A percentile compares a stretch with the other conserved stretches of the same genome.
These are phyloP conservation scores for Hybognathus amarus DNA, from an alignment of 2,797 vertebrate genomes.

Conservation along the genomic window DNA sequence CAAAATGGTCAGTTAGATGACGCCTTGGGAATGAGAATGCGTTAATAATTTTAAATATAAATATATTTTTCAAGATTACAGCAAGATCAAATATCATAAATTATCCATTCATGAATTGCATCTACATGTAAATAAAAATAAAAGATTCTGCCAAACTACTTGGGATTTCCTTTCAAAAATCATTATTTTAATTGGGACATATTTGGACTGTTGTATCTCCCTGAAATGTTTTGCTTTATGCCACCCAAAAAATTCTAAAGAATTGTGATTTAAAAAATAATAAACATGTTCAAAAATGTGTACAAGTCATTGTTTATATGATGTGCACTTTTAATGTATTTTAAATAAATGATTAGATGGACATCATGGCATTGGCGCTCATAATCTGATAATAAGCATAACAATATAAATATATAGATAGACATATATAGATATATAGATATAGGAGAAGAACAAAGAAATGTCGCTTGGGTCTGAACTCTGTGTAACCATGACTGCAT, in stretches of 20 bases:
- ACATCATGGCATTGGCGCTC: not conserved
- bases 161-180: not conserved
- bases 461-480: conserved; percentile 48
- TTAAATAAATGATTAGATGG: not conserved
- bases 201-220: not conserved
- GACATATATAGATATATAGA: not conserved
- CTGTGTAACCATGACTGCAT: conserved; percentile 61
- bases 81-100: not conserved
- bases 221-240: not conserved
- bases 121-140: not conserved
- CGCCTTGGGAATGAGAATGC: no score
- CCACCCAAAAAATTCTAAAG: not conserved
- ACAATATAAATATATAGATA: not conserved
- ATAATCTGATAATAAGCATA: not conserved
- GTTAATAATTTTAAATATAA: not conserved
- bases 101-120: not conserved
- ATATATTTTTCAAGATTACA: not conserved
- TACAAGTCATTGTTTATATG: not conserved
- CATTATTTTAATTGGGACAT: not conserved
- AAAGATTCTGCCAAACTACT: not conserved
- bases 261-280: not conserved
- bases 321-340: not conserved
- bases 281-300: not conserved
- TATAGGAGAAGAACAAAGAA: not conserved
- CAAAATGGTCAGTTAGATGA: no score